Evolutionary conservation across 2,888 invertebrate species (phyloP), one percentile per base, ranked within the genome.

Genomic region (Hoplodrina blanda): DNA sequence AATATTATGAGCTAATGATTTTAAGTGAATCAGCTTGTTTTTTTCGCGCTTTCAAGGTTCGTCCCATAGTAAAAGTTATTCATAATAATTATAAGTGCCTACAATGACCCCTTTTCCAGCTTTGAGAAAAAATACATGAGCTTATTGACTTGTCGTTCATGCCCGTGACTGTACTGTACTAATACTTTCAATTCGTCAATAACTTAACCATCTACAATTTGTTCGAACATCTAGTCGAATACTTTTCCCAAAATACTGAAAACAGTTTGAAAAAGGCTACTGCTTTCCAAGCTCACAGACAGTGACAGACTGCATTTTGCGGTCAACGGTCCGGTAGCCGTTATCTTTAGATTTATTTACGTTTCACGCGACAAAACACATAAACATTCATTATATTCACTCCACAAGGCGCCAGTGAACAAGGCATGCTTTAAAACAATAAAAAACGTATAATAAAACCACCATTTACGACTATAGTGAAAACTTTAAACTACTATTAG

Each of bases 381-480:
- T 62, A 54, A 69, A 64, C 37, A 64, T 50, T 41, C 4, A 55
- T 54, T 61, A 17, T 60, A 60, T 76, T 80, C 46, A 63, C 30
- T 49, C 49, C 56, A 50, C 50, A 19, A 64, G 64, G 54, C 69
- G 50, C 63, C 63, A 70, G 64, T 59, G 30, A 52, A 80, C 46
- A 64, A 49, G 15, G 46, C 75, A 75, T 50, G 69, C 53, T 62
- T 44, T 13, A 52, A 74, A 69, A 74, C 55, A 76, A 71, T 80
- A 66, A 71, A 80, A 60, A 63, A 49, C 44, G 30, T 19, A 63
- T 61, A 44, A 66, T 61, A 80, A 55, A 80, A 67, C 50, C n/a
- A 66, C 56, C 52, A 50, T 68, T 83, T 64, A 81, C 64, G 75
- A 62, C 72, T 63, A 4, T 62, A 76, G 55, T 81, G 81, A 78